phyloP scores from a whole-genome alignment of 1,140 invertebrate genomes.

The Macrotrachela quadricornifera region DNA sequence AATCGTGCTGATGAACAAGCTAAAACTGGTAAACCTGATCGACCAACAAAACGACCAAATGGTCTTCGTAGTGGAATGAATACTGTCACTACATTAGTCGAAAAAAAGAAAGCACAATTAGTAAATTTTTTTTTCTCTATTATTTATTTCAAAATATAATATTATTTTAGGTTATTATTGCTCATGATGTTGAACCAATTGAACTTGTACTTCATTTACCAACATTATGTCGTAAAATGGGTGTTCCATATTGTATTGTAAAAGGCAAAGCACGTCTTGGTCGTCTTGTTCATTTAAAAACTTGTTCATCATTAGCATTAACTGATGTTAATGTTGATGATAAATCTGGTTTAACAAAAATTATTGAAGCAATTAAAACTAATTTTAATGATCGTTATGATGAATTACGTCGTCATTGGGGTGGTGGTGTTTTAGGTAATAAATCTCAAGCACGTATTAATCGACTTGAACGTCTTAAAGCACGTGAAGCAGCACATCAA shows the following conservation, averaged over 20 bases:
- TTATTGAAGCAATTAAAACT: conserved; percentile 77
- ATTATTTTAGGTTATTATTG: conserved; percentile 53
- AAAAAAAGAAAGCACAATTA: conserved; percentile 91
- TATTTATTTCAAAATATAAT: too few species aligned
- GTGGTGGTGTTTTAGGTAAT: conserved; percentile 74
- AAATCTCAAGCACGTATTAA: conserved; percentile 79
- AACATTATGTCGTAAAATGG: conserved; percentile 94
- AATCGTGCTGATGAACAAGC: conserved; percentile 70
- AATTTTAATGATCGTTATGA: conserved; percentile 96
- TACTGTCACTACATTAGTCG: conserved; percentile 76
- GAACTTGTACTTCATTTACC: conserved; percentile 95
- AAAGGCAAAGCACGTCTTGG: conserved; percentile 84
- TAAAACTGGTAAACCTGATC: conserved; percentile 45
- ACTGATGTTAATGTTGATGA: conserved; percentile 49
- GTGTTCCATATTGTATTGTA: conserved; percentile 92
- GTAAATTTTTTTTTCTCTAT: too few species aligned
- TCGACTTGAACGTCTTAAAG: conserved; percentile 82
- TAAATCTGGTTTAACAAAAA: conserved; percentile 58
- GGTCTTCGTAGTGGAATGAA: conserved; percentile 66
- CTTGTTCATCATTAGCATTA: conserved; percentile 61
- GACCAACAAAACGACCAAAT: conserved; percentile 67
- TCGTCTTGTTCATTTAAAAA: conserved; percentile 71
- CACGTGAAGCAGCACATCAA: conserved; percentile 41
- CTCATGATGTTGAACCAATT: conserved; percentile 95
- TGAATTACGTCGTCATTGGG: conserved; percentile 78